Evolutionary conservation across 2,113 vertebrate genomes (phyloP).

Genomic region (Tachycineta bicolor): DNA sequence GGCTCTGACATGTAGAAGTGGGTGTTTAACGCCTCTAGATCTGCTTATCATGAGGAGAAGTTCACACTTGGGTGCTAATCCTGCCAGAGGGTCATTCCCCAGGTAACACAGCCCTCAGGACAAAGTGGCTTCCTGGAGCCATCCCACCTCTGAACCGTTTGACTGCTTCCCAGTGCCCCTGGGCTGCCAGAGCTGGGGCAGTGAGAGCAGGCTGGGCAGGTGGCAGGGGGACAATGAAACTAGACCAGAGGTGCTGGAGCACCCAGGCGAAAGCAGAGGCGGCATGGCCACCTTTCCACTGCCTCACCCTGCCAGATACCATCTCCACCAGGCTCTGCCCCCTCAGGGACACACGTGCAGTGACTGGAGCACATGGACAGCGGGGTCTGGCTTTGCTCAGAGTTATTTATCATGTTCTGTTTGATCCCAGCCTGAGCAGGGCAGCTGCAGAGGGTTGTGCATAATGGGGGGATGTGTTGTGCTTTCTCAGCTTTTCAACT

Average conservation of each 20-base stretch:
- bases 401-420: background rate
- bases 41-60: accelerated
- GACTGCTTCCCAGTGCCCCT: background rate
- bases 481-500: constrained; percentile 42
- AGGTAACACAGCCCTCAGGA: background rate
- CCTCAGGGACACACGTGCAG: background rate
- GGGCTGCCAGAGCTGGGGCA: background rate
- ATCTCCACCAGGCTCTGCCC: background rate
- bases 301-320: background rate
- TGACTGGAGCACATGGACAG: background rate
- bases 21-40: background rate
- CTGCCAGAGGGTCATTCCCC: background rate
- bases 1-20: background rate
- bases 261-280: accelerated
- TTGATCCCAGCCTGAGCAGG: background rate
- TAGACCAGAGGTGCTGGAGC: background rate
- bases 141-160: background rate
- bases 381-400: constrained; percentile 57
- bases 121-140: background rate
- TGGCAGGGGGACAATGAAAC: background rate
- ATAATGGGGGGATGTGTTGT: background rate
- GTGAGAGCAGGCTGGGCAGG: background rate
- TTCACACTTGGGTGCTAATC: background rate
- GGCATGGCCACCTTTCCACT: accelerated
- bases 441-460: background rate